Base-by-base conservation (phyloP, 2,888 invertebrate genomes). In the Drosophila neoperkinsi region DNA sequence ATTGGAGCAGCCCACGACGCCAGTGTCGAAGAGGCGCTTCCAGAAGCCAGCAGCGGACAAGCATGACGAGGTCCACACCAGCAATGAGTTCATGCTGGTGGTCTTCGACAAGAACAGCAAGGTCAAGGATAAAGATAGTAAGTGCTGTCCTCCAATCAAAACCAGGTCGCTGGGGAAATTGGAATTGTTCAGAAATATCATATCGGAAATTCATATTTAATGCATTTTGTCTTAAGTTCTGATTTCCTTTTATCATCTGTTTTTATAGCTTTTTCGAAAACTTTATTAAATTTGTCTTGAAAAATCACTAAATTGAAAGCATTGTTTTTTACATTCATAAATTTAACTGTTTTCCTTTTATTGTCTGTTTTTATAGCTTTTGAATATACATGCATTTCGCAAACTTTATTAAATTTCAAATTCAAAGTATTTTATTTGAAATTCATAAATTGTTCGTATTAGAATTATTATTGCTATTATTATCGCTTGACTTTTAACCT, bases 31-130 rank as follows among this genome's bases (percentile, higher is more conserved):
- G 49, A 49, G 56, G 51, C 82, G 76, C 3, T 71, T 79, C 16
- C 81, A 72, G 43, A 86, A 88, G 61, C 76, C 90, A 60, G 66
- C 90, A 58, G 65, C 77, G 4, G 92, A 93, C 25, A 92, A 89
- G 59, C 92, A 91, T 60, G 94, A 94, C 80, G 94, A 93, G 28
- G 92, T 94, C 52, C 95, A 95, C 59, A 96, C 95, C 49, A 96
- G 96, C 93, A 96, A 96, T 60, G 97, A 97, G 92, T 96, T 97
- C 90, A 96, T 97, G 96, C 94, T 97, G 77, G 96, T 97, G 59
- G 92, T 92, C 74, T 94, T 97, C 55, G 95, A 95, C 89, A 95
- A 96, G 13, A 92, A 93, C 64, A 94, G 94, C 61, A 94, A 94
- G 78, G 94, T 93, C 77, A 92, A 94, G 91, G 92, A 94, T 87